Evolutionary conservation across 1,140 invertebrate genomes (phyloP).

Genomic region (Rhizoglyphus robini): DNA sequence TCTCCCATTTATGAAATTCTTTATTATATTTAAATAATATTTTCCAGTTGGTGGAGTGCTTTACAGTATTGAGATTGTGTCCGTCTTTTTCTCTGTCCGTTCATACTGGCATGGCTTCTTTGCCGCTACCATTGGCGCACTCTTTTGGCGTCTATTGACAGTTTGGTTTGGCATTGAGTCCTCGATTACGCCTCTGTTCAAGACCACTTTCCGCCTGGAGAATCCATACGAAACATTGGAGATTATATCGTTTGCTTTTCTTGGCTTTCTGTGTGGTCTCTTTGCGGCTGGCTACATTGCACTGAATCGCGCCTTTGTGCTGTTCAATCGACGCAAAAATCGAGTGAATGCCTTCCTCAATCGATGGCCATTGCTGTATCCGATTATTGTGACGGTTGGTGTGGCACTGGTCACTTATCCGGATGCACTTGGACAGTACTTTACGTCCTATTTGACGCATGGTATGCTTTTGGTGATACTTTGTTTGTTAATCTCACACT

Average conservation of each 20-base stretch:
- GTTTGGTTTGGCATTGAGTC: conserved; percentile 90
- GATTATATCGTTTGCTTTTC: conserved; percentile 80
- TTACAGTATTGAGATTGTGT: conserved; percentile 97
- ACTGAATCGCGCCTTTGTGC: conserved; percentile 78
- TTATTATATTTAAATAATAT: neutral
- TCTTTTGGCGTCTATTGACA: conserved; percentile 78
- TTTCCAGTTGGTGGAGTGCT: conserved; percentile 56
- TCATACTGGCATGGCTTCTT: conserved; percentile 99
- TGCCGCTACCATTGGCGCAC: conserved; percentile 87
- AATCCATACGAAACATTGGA: conserved; percentile 97
- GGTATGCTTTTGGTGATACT: neutral
- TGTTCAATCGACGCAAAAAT: conserved; percentile 87
- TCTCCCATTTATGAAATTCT: too few species aligned
- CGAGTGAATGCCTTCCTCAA: conserved; percentile 81
- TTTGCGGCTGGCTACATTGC: conserved; percentile 81
- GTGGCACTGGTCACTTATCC: conserved; percentile 22
- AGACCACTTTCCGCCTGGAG: conserved; percentile 82
- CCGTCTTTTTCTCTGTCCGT: conserved; percentile 92
- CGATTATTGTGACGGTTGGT: conserved; percentile 22
- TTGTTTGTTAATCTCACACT: neutral
- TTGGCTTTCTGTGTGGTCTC: conserved; percentile 76
- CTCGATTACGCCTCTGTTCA: conserved; percentile 89
- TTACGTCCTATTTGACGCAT: too few species aligned
- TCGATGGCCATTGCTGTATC: conserved; percentile 48
- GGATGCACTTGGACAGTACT: conserved; percentile 23